Conservation (phyloP, 2,888 invertebrate genomes). For the Caenorhabditis wallacei region DNA sequence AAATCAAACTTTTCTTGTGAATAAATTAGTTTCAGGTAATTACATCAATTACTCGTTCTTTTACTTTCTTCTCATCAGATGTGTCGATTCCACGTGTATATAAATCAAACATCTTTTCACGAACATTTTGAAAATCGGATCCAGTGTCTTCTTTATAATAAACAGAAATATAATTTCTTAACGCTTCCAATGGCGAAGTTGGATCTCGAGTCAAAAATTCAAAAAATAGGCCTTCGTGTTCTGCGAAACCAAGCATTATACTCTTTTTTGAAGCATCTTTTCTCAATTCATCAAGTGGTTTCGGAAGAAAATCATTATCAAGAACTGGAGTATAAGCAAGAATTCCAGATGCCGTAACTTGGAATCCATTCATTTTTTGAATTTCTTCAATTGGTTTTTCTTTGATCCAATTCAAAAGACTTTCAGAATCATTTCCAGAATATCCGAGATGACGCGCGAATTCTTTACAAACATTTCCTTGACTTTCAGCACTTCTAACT, state of each 20-base stretch:
- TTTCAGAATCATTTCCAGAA: conserved; percentile 6
- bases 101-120: conserved; percentile 48
- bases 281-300: conserved; percentile 55
- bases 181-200: conserved; percentile 10
- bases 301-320: conserved; percentile 64
- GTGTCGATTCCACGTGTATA: conserved; percentile 32
- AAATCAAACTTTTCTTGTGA: conserved; percentile 66
- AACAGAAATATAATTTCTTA: conserved; percentile 8
- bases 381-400: conserved; percentile 13
- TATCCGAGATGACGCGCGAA: conserved; percentile 37
- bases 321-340: conserved; percentile 47
- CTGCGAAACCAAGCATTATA: conserved; percentile 42
- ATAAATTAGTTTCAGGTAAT: neutral
- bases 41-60: neutral
- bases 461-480: conserved; percentile 16
- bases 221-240: conserved; percentile 38
- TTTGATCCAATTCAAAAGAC: conserved; percentile 26
- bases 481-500: conserved; percentile 49
- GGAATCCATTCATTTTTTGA: conserved; percentile 23
- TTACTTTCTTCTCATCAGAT: conserved; percentile 5
- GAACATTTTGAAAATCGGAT: conserved; percentile 33
- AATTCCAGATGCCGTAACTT: conserved; percentile 20
- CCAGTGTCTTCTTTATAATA: conserved; percentile 44
- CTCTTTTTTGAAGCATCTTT: conserved; percentile 39
- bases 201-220: conserved; percentile 14